These are phyloP conservation scores for Chrysodeixis includens DNA, from an alignment of 2,888 invertebrate species.

Conservation along the genomic window DNA sequence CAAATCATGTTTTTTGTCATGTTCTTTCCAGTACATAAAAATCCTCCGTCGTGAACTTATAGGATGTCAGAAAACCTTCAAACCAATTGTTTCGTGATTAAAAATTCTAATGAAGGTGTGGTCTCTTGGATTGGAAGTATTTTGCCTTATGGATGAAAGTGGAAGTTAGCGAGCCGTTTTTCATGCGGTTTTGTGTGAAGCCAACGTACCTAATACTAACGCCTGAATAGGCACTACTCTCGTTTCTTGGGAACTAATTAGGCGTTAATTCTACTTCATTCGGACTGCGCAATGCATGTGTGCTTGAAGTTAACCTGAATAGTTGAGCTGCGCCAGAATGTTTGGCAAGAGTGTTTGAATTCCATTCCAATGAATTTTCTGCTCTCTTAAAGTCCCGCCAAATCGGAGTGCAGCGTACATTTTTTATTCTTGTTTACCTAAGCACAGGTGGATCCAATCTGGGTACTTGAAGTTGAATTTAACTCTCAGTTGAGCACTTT, in stretches of 20 bases:
- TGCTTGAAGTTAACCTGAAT: conserved; percentile 26
- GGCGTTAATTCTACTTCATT: conserved; percentile 40
- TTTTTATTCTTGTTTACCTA: no score
- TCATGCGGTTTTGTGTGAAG: background rate
- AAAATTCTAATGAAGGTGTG: conserved; percentile 27
- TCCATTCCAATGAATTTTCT: conserved; percentile 5
- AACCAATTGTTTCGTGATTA: conserved; percentile 48
- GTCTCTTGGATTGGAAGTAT: conserved; percentile 21
- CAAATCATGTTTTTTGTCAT: conserved; percentile 1
- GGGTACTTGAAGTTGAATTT: background rate
- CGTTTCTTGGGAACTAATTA: conserved; percentile 36
- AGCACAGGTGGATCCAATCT: background rate
- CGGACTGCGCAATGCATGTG: conserved; percentile 24
- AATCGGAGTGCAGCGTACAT: background rate
- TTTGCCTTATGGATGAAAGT: conserved; percentile 10
- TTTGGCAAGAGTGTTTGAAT: conserved; percentile 12
- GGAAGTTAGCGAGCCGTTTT: background rate
- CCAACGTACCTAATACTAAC: conserved; percentile 10
- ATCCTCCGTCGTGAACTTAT: conserved; percentile 24
- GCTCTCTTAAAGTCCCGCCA: background rate
- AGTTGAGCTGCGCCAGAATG: conserved; percentile 20
- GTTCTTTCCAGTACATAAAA: background rate
- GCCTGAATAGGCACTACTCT: conserved; percentile 17
- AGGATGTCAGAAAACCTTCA: conserved; percentile 43
- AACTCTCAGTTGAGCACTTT: background rate